phyloP scores from a whole-genome alignment of 2,888 invertebrate genomes.

The Nephrocerus scutellatus region DNA sequence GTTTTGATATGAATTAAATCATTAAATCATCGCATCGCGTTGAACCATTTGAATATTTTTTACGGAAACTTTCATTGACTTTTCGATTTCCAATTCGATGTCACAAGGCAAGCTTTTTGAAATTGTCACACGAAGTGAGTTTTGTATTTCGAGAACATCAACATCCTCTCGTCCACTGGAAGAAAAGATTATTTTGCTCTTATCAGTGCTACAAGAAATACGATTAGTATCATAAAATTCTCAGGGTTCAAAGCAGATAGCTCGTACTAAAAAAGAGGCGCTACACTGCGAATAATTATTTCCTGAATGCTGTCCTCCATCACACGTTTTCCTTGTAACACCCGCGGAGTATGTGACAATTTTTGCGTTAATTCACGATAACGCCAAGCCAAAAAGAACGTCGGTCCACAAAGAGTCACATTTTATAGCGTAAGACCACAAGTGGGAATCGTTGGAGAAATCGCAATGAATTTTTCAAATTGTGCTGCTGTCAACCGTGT shows the following conservation, averaged over 20 bases:
- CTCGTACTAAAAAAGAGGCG: conserved; percentile 54
- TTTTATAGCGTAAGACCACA: conserved; percentile 28
- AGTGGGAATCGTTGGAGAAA: conserved; percentile 51
- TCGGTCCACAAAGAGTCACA: conserved; percentile 39
- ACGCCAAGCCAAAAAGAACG: conserved; percentile 49
- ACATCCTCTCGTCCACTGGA: conserved; percentile 95
- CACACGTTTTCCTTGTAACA: conserved; percentile 70
- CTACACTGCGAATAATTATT: conserved; percentile 65
- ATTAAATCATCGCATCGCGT: no score
- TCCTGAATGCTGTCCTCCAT: conserved; percentile 89
- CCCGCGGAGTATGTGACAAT: conserved; percentile 92
- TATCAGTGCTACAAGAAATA: conserved; percentile 26
- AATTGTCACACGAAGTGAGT: conserved; percentile 56
- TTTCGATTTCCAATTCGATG: conserved; percentile 54
- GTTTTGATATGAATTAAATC: conserved; percentile 66
- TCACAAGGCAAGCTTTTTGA: conserved; percentile 49
- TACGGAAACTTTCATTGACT: conserved; percentile 53
- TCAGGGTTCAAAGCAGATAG: no score
- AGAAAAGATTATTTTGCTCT: conserved; percentile 61
- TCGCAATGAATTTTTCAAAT: conserved; percentile 50
- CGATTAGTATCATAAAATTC: no score
- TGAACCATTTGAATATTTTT: conserved; percentile 60
- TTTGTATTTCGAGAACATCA: conserved; percentile 79
- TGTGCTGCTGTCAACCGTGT: conserved; percentile 47
- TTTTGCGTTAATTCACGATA: conserved; percentile 79